These are phyloP conservation scores for Vombatus ursinus DNA, from an alignment of 2,113 vertebrate species.

Conservation along the genomic window DNA sequence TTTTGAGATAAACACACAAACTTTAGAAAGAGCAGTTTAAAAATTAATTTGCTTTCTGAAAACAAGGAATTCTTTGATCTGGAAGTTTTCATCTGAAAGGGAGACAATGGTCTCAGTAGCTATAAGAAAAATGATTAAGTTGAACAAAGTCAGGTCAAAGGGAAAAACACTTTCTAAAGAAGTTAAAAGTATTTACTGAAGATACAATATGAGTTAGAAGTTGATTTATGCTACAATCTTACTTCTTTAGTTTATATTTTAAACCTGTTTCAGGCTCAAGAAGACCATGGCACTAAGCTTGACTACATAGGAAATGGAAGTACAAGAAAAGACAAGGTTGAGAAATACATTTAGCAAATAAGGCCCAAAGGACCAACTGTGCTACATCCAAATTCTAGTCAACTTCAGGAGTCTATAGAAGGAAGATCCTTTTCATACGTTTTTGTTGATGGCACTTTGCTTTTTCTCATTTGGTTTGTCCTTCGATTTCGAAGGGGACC, in stretches of 20 bases:
- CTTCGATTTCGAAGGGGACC: too few relatives aligned
- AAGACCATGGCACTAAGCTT: not conserved
- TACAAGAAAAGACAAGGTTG: too few relatives aligned
- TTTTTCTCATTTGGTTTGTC: not conserved
- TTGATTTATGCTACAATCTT: not conserved
- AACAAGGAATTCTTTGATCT: too few relatives aligned
- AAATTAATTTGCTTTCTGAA: too few relatives aligned
- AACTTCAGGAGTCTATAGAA: not conserved
- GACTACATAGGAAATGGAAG: not conserved
- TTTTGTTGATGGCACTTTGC: not conserved
- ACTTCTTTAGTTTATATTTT: not conserved
- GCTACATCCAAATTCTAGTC: not conserved
- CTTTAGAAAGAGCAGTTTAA: too few relatives aligned
- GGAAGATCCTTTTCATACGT: not conserved
- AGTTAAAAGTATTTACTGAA: conserved; percentile 22
- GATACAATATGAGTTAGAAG: conserved; percentile 23
- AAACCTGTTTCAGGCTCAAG: not conserved
- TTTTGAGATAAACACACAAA: too few relatives aligned
- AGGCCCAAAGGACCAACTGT: not conserved
- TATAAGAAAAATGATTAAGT: not conserved
- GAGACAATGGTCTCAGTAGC: not conserved
- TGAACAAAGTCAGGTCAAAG: not conserved
- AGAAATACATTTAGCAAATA: not conserved
- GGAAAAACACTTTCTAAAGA: conserved; percentile 35
- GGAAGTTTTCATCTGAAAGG: too few relatives aligned